Conservation (phyloP, 2,888 invertebrate genomes). For the Dynastes grantii region DNA sequence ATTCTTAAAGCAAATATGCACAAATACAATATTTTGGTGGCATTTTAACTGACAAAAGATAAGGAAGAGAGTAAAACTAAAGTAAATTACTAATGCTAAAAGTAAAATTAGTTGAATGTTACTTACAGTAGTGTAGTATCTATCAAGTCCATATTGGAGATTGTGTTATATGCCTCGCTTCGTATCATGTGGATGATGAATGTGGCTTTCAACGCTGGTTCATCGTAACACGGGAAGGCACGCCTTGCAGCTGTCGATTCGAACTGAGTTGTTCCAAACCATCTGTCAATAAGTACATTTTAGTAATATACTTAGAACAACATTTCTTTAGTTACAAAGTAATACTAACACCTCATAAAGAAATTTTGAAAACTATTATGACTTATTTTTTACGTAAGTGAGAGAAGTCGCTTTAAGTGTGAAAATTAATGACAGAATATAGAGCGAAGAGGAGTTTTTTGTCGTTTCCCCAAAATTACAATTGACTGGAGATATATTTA, state of each 20-base stretch:
- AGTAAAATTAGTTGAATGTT: constrained; percentile 60
- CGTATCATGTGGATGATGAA: constrained; percentile 68
- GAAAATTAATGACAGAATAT: no score
- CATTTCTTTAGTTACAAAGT: no score
- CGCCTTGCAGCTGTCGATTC: constrained; percentile 68
- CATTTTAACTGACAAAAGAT: background rate
- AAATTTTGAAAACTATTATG: no score
- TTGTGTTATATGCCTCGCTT: constrained; percentile 40
- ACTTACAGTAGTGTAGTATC: constrained; percentile 64
- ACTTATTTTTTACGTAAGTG: no score
- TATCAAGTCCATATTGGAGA: constrained; percentile 70
- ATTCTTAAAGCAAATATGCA: background rate
- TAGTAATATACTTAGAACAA: no score
- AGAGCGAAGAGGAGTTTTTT: no score
- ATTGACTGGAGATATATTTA: no score
- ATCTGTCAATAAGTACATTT: constrained; percentile 24
- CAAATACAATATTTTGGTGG: no score
- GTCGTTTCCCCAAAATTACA: no score
- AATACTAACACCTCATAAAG: no score
- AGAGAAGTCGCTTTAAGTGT: no score
- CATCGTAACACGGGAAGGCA: constrained; percentile 86
- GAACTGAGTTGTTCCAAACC: constrained; percentile 50
- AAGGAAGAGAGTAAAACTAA: background rate
- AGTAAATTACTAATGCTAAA: no score
- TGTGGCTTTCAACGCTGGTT: constrained; percentile 69